Evolutionary conservation across 2,797 vertebrate genomes (phyloP), one percentile per base, ranked within the genome.

Genomic region (Anabacerthia variegaticeps): DNA sequence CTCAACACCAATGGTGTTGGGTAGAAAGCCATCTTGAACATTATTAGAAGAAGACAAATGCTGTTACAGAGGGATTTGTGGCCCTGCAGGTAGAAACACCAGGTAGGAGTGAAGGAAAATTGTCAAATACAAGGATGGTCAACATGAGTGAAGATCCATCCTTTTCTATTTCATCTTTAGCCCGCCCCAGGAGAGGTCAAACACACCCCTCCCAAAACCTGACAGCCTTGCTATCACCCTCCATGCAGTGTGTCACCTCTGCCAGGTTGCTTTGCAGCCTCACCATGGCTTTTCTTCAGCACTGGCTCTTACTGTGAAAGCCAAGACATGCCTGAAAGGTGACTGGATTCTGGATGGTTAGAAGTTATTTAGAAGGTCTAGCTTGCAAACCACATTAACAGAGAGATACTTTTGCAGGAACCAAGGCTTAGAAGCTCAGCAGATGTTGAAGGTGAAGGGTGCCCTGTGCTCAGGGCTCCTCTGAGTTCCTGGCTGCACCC

Each of bases 401-500:
- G 61, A 27, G 19, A 11, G 11, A 12, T 0, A 8, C 10, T 75
- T 58, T 20, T 78, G 51, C 34, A 49, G 66, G 49, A 81, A 12
- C 4, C 56, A 37, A 72, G 49, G 85, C 72, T 11, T 34, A 63
- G 62, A 84, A 91, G 14, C 24, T 13, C 56, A 6, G 37, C 7
- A 74, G 24, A 10, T 0, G 9, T 2, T 34, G 7, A 12, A 84
- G 67, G 21, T 0, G 36, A 62, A 90, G 71, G 48, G 54, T 91
- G 83, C 63, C 75, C 82, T 41, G 75, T 2, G 10, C 15, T 95
- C 23, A 32, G 89, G 83, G 77, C 84, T 81, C 2, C 0, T 49
- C 59, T 23, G 86, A 72, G 78, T 51, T 82, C 58, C 87, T 95
- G 95, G 96, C 95, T 82, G 84, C 10, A 30, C 58, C 92, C 71